Conservation (phyloP, 2,797 vertebrate genomes). For the Enteromius anoplus region DNA sequence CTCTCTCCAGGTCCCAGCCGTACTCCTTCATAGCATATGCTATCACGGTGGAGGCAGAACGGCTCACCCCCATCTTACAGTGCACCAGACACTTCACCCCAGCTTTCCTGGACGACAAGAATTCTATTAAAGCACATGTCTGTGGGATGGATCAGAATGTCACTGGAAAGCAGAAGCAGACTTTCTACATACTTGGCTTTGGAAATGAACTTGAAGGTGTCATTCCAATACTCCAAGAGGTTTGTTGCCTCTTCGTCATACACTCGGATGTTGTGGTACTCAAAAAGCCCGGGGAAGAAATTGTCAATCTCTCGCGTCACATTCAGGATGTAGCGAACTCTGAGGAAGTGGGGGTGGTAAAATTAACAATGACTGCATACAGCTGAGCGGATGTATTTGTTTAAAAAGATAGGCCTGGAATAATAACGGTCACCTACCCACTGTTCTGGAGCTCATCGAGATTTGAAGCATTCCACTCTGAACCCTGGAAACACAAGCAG, state of each 20-base stretch:
- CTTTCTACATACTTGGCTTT: slow-evolving; percentile 87
- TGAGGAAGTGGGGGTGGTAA: slow-evolving; percentile 59
- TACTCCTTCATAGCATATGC: slow-evolving; percentile 99
- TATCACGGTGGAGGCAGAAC: slow-evolving; percentile 95
- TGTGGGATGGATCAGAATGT: background rate
- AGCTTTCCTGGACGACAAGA: slow-evolving; percentile 80
- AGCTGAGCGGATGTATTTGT: slow-evolving; percentile 27
- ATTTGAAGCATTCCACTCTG: slow-evolving; percentile 98
- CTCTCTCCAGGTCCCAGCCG: slow-evolving; percentile 93
- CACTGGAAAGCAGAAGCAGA: background rate
- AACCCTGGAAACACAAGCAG: slow-evolving; percentile 81
- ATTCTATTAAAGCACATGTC: background rate
- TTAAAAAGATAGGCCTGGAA: slow-evolving; percentile 18
- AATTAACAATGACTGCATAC: slow-evolving; percentile 31
- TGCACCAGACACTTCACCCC: slow-evolving; percentile 97
- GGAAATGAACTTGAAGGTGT: slow-evolving; percentile 98
- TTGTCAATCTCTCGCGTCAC: slow-evolving; percentile 98
- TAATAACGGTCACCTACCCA: slow-evolving; percentile 80
- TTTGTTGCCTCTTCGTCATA: slow-evolving; percentile 98
- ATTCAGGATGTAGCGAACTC: slow-evolving; percentile 94
- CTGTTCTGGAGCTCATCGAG: slow-evolving; percentile 96
- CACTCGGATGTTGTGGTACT: slow-evolving; percentile 96
- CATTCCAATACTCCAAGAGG: slow-evolving; percentile 97
- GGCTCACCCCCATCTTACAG: slow-evolving; percentile 98
- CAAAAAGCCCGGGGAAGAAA: slow-evolving; percentile 95